phyloP scores from a whole-genome alignment of 2,888 invertebrate genomes.

The Callyntrura guangdongensis region DNA sequence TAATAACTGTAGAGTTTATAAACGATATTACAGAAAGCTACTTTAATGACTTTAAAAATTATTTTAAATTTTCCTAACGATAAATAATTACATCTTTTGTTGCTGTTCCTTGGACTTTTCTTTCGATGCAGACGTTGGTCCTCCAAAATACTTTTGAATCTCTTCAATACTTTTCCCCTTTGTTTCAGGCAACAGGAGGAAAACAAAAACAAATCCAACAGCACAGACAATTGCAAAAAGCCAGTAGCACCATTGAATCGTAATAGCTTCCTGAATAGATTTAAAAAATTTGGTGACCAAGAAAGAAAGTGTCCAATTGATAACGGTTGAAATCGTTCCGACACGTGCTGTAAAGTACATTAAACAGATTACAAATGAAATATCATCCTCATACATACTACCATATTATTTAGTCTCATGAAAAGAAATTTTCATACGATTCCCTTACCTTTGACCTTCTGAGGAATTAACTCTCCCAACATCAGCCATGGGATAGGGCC shows the following conservation, averaged over 20 bases:
- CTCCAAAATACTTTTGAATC: constrained; percentile 78
- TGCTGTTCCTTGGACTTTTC: constrained; percentile 37
- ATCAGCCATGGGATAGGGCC: constrained; percentile 92
- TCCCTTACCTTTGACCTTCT: constrained; percentile 89
- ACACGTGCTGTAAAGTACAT: constrained; percentile 61
- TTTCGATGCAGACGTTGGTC: not conserved
- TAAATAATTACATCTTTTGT: constrained; percentile 16
- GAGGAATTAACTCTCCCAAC: constrained; percentile 90
- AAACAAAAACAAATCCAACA: constrained; percentile 78
- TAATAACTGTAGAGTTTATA: not conserved
- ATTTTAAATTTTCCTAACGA: not conserved
- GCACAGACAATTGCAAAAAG: constrained; percentile 82
- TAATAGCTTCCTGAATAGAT: constrained; percentile 85
- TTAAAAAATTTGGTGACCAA: constrained; percentile 85
- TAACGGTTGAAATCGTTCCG: constrained; percentile 88
- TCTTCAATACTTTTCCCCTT: constrained; percentile 81
- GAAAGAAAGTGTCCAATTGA: constrained; percentile 92
- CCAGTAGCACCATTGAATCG: constrained; percentile 83
- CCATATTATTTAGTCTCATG: too few species aligned
- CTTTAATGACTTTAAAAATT: constrained; percentile 18
- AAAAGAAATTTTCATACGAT: too few species aligned
- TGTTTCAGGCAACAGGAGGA: constrained; percentile 82
- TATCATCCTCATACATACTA: too few species aligned
- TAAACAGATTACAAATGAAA: constrained; percentile 40
- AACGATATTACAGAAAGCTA: not conserved